phyloP scores from a whole-genome alignment of 2,797 vertebrate species.

The Arrhamphus sclerolepis region DNA sequence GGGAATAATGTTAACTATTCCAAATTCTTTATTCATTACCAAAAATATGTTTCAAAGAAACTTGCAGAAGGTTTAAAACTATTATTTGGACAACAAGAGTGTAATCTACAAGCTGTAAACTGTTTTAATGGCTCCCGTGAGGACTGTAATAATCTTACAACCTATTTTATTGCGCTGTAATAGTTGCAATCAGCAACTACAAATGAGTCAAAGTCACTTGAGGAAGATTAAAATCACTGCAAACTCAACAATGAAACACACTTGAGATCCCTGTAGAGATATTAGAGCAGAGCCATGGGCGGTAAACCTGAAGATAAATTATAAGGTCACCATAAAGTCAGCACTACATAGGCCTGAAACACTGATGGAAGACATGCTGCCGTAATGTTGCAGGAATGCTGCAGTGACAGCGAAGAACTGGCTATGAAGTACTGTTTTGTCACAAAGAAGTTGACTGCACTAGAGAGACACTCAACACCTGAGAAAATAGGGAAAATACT shows the following conservation, averaged over 20 bases:
- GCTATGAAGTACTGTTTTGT: constrained; percentile 16
- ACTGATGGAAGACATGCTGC: background rate
- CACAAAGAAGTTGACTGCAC: background rate
- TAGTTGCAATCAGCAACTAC: constrained; percentile 11
- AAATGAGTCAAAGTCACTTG: constrained; percentile 17
- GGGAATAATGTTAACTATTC: too few relatives aligned
- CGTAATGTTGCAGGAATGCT: background rate
- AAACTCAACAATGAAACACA: constrained; percentile 28
- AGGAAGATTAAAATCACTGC: constrained; percentile 21
- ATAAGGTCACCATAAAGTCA: constrained; percentile 35
- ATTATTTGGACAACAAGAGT: too few relatives aligned
- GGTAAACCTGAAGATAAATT: constrained; percentile 21
- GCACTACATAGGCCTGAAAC: background rate
- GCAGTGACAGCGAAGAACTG: too few relatives aligned
- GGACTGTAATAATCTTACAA: background rate
- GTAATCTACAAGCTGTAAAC: background rate
- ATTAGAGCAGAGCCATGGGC: constrained; percentile 1
- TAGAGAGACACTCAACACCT: constrained; percentile 16
- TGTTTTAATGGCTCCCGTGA: background rate
- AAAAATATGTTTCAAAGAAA: too few relatives aligned
- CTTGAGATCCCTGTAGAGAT: constrained; percentile 13
- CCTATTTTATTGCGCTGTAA: constrained; percentile 8
- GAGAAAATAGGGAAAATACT: too few relatives aligned
- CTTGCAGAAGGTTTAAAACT: too few relatives aligned
- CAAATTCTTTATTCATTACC: too few relatives aligned